Evolutionary conservation across 2,113 vertebrate species (phyloP), one percentile per base, ranked within the genome.

Genomic region (Ellobius talpinus): DNA sequence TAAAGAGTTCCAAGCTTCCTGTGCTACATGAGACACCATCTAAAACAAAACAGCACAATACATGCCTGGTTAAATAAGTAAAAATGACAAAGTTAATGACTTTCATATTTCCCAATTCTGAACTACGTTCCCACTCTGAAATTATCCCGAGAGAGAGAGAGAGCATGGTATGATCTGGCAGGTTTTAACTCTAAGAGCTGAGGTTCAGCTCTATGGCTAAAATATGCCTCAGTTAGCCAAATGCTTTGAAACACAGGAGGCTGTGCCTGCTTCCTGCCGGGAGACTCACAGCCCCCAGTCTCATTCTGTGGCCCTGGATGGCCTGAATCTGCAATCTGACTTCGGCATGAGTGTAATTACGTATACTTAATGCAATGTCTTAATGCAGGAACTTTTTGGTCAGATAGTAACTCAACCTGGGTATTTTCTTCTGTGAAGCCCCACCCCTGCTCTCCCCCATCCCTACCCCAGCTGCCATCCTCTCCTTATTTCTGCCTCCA

Each of bases 11-110:
- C 31, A 87, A 50, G 85, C 21, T 6, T 5, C 45, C 85, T 87
- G 45, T 12, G 45, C 65, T 52, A 55, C 36, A 39, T 10, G 7
- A 86, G 17, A 66, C 45, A 47, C 31, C 63, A 47, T 72, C 12
- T 73, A 50, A 86, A 86, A 74, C 39, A 36, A 89, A 76, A 65
- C 31, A 63, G 58, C 58, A 42, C 61, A 65, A 19, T 45, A 12
- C 29, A 23, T 2, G 33, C 42, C 47, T 77, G 68, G 66, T 92
- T 95, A 92, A 93, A 66, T 93, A 39, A 96, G 91, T 73, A 93
- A 87, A 95, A 77, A 77, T n/a, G 36, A 82, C 78, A 42, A 58
- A 65, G 9, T 93, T 84, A 91, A 74, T 81, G 31, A 66, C 92
- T 86, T 90, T 87, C 84, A 31, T 65, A 55, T 87, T 90, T 90